Evolutionary conservation across 2,888 invertebrate genomes (phyloP), one percentile per base, ranked within the genome.

Genomic region (Ochropacha duplaris): DNA sequence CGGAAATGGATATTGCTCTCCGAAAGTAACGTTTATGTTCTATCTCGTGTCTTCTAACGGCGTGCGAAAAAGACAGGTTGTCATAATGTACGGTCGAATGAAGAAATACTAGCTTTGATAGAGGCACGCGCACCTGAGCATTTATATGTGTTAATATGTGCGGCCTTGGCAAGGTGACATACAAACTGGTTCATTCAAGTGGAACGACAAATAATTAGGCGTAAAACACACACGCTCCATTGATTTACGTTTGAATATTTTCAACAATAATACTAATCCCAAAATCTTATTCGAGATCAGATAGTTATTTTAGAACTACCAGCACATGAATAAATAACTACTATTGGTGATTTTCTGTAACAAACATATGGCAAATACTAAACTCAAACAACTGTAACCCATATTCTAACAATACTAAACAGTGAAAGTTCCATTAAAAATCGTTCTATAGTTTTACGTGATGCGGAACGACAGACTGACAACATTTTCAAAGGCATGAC

Each of bases 1-100:
- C 69, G 65, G 69, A 73, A 77, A 79, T 76, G 78, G 75, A 72
- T 70, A 70, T 74, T 73, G 69, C 71, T 67, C 56, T 65, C 59
- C 59, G 61, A 69, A 69, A 74, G 68, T 69, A 74, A 66, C 62
- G 61, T 60, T 57, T 55, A 39, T 44, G n/a, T 56, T 64, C 59
- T 58, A 56, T 72, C 71, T 67, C 64, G 49, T 59, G 63, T 62
- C 50, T 61, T 55, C 64, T 28, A 49, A 49, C 52, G 11, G 54
- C 22, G 64, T 57, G 56, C 49, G 68, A 75, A 65, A 59, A 66
- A 60, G 73, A 70, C 58, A 44, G 57, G 56, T n/a, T 14, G 49
- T 55, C 54, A 44, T 54, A 49, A 62, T 58, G 66, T 64, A 62
- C 59, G 57, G 55, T 57, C 58, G 62, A 69, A 66, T 68, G 69